A percentile compares a stretch with the other conserved stretches of the same genome.
These are phyloP conservation scores for Alectura lathami DNA, from an alignment of 2,113 vertebrate genomes.

Conservation along the genomic window DNA sequence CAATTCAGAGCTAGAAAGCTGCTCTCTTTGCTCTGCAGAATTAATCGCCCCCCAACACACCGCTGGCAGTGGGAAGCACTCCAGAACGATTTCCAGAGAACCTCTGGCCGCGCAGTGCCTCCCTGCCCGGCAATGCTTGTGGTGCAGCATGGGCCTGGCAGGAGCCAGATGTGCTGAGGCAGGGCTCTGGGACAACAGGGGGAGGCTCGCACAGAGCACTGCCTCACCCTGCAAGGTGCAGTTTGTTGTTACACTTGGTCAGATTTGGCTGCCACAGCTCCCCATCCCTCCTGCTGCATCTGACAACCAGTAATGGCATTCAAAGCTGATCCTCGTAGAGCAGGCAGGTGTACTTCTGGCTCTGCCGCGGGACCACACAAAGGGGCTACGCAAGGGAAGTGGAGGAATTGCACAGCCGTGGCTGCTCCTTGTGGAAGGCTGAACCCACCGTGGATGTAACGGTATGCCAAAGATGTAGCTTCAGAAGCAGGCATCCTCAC, in stretches of 20 bases:
- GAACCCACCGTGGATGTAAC: not conserved
- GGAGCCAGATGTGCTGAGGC: not conserved
- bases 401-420: accelerated
- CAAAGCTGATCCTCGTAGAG: not conserved
- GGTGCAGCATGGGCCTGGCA: accelerated
- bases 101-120: too few species aligned
- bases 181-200: not conserved
- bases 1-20: too few species aligned
- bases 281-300: not conserved
- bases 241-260: too few species aligned
- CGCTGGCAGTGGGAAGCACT: too few species aligned
- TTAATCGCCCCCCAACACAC: not conserved
- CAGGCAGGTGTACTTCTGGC: not conserved
- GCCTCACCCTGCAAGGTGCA: accelerated
- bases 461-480: not conserved
- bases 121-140: too few species aligned
- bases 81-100: not conserved
- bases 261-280: too few species aligned
- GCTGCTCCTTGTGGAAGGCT: not conserved
- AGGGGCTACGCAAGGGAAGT: accelerated
- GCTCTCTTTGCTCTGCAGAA: too few species aligned
- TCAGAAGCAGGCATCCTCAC: not conserved
- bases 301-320: too few species aligned
- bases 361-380: not conserved
- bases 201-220: not conserved